A percentile compares a stretch with the other conserved stretches of the same genome.
phyloP scores from a whole-genome alignment of 2,888 invertebrate genomes.

The Oscheius sp. region DNA sequence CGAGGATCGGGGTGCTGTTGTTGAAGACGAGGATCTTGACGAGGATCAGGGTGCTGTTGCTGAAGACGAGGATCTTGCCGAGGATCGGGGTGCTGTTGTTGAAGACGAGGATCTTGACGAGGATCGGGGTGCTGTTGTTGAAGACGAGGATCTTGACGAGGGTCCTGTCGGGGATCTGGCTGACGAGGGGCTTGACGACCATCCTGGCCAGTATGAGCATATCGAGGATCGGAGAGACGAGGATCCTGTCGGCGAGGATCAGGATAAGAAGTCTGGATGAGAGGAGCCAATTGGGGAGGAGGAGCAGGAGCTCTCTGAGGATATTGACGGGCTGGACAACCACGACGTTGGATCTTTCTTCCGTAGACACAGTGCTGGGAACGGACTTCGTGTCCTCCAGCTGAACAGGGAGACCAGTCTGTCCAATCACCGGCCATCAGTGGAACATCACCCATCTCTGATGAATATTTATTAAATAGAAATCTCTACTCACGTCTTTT shows the following conservation, averaged over 20 bases:
- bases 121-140: constrained; percentile 13
- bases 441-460: constrained; percentile 45
- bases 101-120: constrained; percentile 29
- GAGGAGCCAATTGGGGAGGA: constrained; percentile 27
- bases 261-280: constrained; percentile 15
- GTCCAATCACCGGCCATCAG: constrained; percentile 55
- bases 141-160: constrained; percentile 21
- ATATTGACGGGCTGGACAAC: constrained; percentile 60
- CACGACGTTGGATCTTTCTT: constrained; percentile 60
- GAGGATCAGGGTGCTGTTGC: constrained; percentile 28
- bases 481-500: constrained; percentile 53
- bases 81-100: constrained; percentile 34
- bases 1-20: constrained; percentile 37
- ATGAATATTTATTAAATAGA: constrained; percentile 14
- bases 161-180: constrained; percentile 6
- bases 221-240: constrained; percentile 15
- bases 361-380: constrained; percentile 64
- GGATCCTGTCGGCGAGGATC: constrained; percentile 12
- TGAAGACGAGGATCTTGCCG: constrained; percentile 31
- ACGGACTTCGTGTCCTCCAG: constrained; percentile 48
- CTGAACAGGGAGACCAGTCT: constrained; percentile 55
- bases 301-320: constrained; percentile 49
- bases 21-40: constrained; percentile 19
- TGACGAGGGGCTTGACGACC: constrained; percentile 11
- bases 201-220: constrained; percentile 10